Evolutionary conservation across 2,888 invertebrate genomes (phyloP).

Genomic region (Scaptomyza tumidula): DNA sequence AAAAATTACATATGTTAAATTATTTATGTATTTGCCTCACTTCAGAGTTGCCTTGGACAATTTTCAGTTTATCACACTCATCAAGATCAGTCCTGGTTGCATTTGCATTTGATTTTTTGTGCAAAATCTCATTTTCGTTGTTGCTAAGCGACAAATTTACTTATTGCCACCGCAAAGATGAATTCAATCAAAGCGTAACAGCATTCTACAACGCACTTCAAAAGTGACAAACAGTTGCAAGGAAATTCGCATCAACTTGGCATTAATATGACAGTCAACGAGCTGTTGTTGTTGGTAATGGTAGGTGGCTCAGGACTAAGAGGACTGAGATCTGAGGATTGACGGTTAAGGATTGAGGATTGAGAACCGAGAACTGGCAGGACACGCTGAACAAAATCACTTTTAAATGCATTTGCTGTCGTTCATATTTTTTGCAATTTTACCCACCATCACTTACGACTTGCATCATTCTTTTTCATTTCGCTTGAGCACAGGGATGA

Average conservation of each 20-base stretch:
- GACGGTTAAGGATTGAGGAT: background rate
- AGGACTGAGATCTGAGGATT: background rate
- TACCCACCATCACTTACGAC: conserved; percentile 47
- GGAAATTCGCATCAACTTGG: conserved; percentile 33
- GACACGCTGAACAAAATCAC: conserved; percentile 28
- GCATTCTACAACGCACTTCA: conserved; percentile 22
- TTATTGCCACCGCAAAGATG: conserved; percentile 39
- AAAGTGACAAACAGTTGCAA: conserved; percentile 45
- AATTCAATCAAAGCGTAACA: conserved; percentile 45
- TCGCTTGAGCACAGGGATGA: conserved; percentile 40
- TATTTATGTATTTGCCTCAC: background rate
- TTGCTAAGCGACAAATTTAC: conserved; percentile 44
- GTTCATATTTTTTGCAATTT: conserved; percentile 54
- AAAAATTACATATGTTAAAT: background rate
- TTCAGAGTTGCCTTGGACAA: background rate
- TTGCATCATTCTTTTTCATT: conserved; percentile 64
- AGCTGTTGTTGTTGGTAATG: conserved; percentile 23
- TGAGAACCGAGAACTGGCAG: background rate
- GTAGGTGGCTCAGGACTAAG: background rate
- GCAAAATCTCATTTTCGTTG: conserved; percentile 39
- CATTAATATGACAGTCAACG: conserved; percentile 56
- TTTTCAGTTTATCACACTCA: background rate
- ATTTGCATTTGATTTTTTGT: background rate
- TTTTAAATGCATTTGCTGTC: conserved; percentile 50
- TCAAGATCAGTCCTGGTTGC: background rate